A percentile compares a stretch with the other conserved stretches of the same genome.
These are phyloP conservation scores for Lagopus leucura DNA, from an alignment of 2,113 vertebrate genomes.

Conservation along the genomic window DNA sequence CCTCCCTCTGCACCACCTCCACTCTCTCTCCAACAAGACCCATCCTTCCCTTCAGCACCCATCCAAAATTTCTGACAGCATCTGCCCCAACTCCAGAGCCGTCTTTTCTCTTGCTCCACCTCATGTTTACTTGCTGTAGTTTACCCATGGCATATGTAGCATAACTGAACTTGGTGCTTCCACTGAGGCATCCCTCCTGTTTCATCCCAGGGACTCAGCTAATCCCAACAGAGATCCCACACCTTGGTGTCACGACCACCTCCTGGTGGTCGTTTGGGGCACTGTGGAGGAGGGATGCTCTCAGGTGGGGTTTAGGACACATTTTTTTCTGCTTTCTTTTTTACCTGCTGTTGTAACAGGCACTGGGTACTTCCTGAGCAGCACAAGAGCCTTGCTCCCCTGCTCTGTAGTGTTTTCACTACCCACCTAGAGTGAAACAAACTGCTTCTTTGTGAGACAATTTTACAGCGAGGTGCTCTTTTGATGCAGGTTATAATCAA, in stretches of 20 bases:
- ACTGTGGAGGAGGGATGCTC: background rate
- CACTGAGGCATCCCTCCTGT: background rate
- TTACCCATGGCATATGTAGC: background rate
- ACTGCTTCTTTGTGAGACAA: background rate
- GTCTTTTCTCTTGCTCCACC: background rate
- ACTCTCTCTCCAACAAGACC: background rate
- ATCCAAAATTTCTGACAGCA: background rate
- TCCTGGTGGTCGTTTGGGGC: background rate
- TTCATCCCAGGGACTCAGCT: background rate
- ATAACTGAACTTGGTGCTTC: background rate
- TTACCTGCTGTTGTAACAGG: background rate
- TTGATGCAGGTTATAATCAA: slow-evolving; percentile 74
- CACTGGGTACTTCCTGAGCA: background rate
- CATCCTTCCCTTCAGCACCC: background rate
- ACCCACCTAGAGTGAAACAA: background rate
- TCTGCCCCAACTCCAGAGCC: background rate
- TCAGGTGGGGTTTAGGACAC: fast-evolving
- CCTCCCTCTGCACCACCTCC: background rate
- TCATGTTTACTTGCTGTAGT: background rate
- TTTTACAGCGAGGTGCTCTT: slow-evolving; percentile 1
- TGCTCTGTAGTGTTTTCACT: background rate
- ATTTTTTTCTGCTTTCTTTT: background rate
- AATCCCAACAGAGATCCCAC: background rate
- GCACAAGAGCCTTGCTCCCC: background rate
- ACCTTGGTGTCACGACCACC: background rate